These are phyloP conservation scores for Eupeodes luniger DNA, from an alignment of 2,888 invertebrate genomes.

Conservation along the genomic window DNA sequence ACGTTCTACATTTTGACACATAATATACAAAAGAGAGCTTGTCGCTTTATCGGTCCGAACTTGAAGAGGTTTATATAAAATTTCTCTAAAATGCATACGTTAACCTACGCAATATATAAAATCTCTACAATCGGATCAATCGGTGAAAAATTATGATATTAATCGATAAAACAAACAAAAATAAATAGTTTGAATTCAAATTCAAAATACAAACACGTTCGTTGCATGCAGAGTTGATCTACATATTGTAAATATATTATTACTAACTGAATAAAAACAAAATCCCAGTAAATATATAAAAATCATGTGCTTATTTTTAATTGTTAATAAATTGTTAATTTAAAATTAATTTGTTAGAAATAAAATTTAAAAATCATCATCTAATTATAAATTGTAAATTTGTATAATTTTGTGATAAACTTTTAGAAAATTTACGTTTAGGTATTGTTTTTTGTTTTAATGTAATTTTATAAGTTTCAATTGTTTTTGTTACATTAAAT, in stretches of 20 bases:
- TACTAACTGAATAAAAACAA: slow-evolving; percentile 40
- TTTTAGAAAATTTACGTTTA: slow-evolving; percentile 27
- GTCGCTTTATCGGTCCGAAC: slow-evolving; percentile 5
- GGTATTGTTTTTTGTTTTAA: slow-evolving; percentile 24
- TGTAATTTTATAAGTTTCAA: background rate
- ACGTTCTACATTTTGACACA: slow-evolving; percentile 88
- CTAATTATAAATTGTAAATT: slow-evolving; percentile 43
- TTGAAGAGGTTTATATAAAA: background rate
- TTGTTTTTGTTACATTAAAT: background rate
- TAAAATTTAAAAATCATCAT: slow-evolving; percentile 18
- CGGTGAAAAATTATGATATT: slow-evolving; percentile 62
- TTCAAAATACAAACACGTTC: background rate
- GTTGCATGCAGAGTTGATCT: slow-evolving; percentile 47
- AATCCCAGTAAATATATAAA: slow-evolving; percentile 6
- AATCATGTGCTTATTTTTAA: slow-evolving; percentile 16
- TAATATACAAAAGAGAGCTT: slow-evolving; percentile 78
- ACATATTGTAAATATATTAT: slow-evolving; percentile 62
- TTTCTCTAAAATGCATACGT: slow-evolving; percentile 8
- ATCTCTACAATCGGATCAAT: slow-evolving; percentile 56
- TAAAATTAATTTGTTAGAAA: slow-evolving; percentile 42
- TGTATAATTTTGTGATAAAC: slow-evolving; percentile 73
- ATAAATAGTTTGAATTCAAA: slow-evolving; percentile 34
- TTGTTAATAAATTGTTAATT: slow-evolving; percentile 23
- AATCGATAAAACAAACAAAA: slow-evolving; percentile 39
- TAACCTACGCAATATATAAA: background rate